Base-by-base conservation (phyloP, 2,113 vertebrate genomes). In the Gasterosteus aculeatus region DNA sequence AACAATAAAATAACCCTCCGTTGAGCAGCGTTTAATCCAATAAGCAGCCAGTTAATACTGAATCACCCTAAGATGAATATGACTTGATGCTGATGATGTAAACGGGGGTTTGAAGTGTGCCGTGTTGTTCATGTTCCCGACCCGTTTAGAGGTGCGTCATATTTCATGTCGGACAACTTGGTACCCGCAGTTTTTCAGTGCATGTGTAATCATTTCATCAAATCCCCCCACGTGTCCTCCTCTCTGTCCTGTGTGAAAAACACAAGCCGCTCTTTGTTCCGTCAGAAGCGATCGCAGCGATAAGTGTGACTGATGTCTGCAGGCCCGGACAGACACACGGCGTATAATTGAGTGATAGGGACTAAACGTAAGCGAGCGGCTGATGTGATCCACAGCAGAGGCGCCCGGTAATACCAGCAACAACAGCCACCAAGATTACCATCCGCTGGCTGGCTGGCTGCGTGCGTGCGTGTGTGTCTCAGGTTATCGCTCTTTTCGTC, bases 291-390 rank as follows among this genome's bases (percentile, higher is more conserved):
- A 83, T 90, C 78, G 59, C 42, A 41, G n/a, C 76, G 83, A 88
- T 89, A 83, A 80, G 81, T 85, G 83, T 87, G 85, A 90, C 78
- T 80, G 85, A 85, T 84, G 56, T 69, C 84, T 82, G 69, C 73
- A 79, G 83, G 85, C 75, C 66, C 46, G 4, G 60, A 41, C 84
- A 89, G 80, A 83, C 87, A 87, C 74, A 70, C 80, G 67, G 70
- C 81, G 69, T 88, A 83, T 85, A 87, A 89, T 82, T 77, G 86
- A 91, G 86, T 83, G 86, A 89, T 84, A 75, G 82, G 69, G 77
- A 75, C 74, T 72, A 89, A 89, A 90, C 87, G 84, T 75, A 85
- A 87, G 85, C 77, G 79, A 89, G 84, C 78, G 79, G 74, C 75
- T 86, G 39, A 49, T 76, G 72, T 84, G 80, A 83, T 88, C 74